phyloP scores from a whole-genome alignment of 2,888 invertebrate species.

The Hypena proboscidalis region DNA sequence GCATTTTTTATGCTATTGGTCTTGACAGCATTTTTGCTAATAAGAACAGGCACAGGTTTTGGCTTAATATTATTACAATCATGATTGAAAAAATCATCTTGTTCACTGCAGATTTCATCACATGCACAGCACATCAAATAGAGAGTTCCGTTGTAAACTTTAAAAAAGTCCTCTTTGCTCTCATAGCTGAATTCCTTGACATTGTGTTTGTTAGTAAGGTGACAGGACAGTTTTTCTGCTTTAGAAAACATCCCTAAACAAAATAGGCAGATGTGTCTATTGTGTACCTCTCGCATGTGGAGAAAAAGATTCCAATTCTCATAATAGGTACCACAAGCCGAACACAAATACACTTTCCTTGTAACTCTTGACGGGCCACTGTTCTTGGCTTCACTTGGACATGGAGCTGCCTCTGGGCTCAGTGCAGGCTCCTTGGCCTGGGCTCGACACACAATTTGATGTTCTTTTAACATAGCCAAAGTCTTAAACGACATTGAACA shows the following conservation, averaged over 20 bases:
- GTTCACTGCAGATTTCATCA: slow-evolving; percentile 91
- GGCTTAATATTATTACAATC: slow-evolving; percentile 86
- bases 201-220: slow-evolving; percentile 91
- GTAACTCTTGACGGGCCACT: slow-evolving; percentile 86
- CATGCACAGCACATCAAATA: slow-evolving; percentile 93
- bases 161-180: slow-evolving; percentile 88
- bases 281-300: slow-evolving; percentile 93
- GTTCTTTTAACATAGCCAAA: slow-evolving; percentile 88
- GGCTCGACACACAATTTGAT: slow-evolving; percentile 87
- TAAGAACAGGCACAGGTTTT: slow-evolving; percentile 79
- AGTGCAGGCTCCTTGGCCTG: slow-evolving; percentile 73
- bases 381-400: slow-evolving; percentile 59
- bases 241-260: slow-evolving; percentile 93
- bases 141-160: slow-evolving; percentile 87
- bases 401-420: slow-evolving; percentile 69
- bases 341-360: slow-evolving; percentile 92
- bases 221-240: slow-evolving; percentile 91
- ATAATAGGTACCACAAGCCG: slow-evolving; percentile 93
- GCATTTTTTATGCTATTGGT: slow-evolving; percentile 62
- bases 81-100: slow-evolving; percentile 91
- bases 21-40: slow-evolving; percentile 75
- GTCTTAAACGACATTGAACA: slow-evolving; percentile 88
- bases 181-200: slow-evolving; percentile 89
- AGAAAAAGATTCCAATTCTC: slow-evolving; percentile 94
- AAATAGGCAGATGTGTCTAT: slow-evolving; percentile 92